These are phyloP conservation scores for Amaurobius ferox DNA, from an alignment of 2,888 invertebrate species.

Conservation along the genomic window DNA sequence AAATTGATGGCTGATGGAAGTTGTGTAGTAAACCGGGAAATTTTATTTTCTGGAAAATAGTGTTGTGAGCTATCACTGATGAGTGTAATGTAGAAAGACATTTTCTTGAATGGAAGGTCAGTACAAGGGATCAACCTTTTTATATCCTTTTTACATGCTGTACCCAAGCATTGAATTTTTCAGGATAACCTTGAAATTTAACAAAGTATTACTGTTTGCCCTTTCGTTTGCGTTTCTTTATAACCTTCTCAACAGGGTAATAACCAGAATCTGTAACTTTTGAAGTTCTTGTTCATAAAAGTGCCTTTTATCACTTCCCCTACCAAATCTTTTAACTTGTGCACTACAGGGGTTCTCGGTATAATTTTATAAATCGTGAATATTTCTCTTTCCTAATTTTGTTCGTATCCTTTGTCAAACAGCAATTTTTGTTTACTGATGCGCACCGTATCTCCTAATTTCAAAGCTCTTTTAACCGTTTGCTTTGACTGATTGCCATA, in stretches of 20 bases:
- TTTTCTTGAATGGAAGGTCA: not conserved
- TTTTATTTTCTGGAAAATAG: constrained; percentile 75
- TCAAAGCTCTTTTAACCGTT: constrained; percentile 54
- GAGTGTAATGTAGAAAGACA: constrained; percentile 73
- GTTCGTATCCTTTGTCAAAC: constrained; percentile 65
- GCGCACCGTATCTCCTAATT: constrained; percentile 56
- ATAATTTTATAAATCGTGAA: constrained; percentile 34
- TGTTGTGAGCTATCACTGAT: constrained; percentile 74
- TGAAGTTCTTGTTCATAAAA: constrained; percentile 51
- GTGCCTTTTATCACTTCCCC: constrained; percentile 25
- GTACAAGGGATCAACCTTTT: not conserved
- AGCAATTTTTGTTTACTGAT: constrained; percentile 27
- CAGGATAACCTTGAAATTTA: constrained; percentile 35
- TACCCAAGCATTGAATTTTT: constrained; percentile 38
- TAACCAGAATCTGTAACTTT: constrained; percentile 22
- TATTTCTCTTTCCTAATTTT: constrained; percentile 53
- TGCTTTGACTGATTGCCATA: not conserved
- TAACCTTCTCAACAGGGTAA: constrained; percentile 43
- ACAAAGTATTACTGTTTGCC: constrained; percentile 36
- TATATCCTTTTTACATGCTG: constrained; percentile 26
- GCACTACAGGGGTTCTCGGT: not conserved
- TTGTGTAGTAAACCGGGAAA: constrained; percentile 74
- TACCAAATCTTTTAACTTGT: constrained; percentile 29
- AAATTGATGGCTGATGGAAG: constrained; percentile 73
- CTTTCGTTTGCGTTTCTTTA: constrained; percentile 22